A percentile compares a stretch with the other conserved stretches of the same genome.
Evolutionary conservation across 1,140 invertebrate genomes (phyloP).

Genomic region (Goniozus legneri): DNA sequence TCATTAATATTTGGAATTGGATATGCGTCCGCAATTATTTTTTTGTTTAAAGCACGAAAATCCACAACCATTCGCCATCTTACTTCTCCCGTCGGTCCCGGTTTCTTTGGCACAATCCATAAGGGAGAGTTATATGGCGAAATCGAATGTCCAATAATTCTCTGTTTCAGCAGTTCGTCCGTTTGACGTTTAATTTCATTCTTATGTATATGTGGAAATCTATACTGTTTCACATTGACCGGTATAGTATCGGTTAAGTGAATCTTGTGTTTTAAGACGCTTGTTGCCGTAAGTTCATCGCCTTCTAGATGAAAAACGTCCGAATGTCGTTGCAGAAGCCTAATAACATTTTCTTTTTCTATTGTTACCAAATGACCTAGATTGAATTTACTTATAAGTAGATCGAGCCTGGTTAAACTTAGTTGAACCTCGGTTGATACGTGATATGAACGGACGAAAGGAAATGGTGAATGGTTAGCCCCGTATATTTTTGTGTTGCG

Average conservation of each 20-base stretch:
- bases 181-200: constrained; percentile 9
- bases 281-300: too few relatives aligned
- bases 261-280: constrained; percentile 17
- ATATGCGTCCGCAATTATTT: neutral
- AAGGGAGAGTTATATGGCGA: constrained; percentile 1
- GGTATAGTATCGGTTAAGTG: constrained; percentile 12
- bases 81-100: neutral
- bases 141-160: constrained; percentile 10
- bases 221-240: constrained; percentile 19
- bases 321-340: too few relatives aligned
- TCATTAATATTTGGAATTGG: neutral
- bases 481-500: too few relatives aligned
- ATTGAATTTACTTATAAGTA: too few relatives aligned
- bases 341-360: too few relatives aligned
- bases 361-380: too few relatives aligned
- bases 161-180: constrained; percentile 1
- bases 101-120: neutral
- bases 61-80: neutral
- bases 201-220: constrained; percentile 18
- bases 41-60: neutral
- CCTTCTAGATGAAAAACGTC: too few relatives aligned
- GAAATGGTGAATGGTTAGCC: too few relatives aligned
- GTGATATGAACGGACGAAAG: too few relatives aligned
- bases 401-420: too few relatives aligned
- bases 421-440: too few relatives aligned